These are phyloP conservation scores for Pecten maximus DNA, from an alignment of 2,888 invertebrate species.

Conservation along the genomic window DNA sequence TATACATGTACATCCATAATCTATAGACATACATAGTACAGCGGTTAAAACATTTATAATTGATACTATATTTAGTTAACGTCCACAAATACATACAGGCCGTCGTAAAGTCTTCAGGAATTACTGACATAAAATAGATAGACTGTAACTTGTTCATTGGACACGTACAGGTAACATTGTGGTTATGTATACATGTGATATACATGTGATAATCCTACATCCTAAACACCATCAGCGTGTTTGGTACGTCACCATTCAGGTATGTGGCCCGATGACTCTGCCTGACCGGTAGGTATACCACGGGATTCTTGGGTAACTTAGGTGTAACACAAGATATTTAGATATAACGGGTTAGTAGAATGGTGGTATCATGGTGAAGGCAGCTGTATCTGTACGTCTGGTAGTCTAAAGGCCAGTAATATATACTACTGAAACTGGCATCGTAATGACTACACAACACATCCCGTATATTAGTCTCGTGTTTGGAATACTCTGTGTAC, in stretches of 20 bases:
- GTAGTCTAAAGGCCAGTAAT: no score
- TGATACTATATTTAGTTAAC: no score
- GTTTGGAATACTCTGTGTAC: background rate
- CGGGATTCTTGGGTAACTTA: background rate
- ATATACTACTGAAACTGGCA: background rate
- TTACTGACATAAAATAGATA: no score
- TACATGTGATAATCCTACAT: no score
- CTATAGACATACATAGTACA: no score
- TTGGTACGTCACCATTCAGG: background rate
- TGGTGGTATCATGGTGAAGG: background rate
- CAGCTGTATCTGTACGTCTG: background rate
- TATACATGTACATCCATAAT: no score
- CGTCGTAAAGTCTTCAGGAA: no score
- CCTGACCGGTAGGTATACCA: background rate
- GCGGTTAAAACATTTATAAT: no score
- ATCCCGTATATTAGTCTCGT: background rate
- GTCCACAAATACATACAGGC: no score
- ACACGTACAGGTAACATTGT: no score
- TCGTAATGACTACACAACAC: background rate
- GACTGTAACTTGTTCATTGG: no score
- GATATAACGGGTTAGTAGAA: background rate
- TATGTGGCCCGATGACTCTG: background rate
- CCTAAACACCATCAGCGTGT: conserved; percentile 33
- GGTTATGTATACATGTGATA: no score
- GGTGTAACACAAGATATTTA: background rate